phyloP scores from a whole-genome alignment of 2,888 invertebrate species.

The Trichogramma dendrolimi region DNA sequence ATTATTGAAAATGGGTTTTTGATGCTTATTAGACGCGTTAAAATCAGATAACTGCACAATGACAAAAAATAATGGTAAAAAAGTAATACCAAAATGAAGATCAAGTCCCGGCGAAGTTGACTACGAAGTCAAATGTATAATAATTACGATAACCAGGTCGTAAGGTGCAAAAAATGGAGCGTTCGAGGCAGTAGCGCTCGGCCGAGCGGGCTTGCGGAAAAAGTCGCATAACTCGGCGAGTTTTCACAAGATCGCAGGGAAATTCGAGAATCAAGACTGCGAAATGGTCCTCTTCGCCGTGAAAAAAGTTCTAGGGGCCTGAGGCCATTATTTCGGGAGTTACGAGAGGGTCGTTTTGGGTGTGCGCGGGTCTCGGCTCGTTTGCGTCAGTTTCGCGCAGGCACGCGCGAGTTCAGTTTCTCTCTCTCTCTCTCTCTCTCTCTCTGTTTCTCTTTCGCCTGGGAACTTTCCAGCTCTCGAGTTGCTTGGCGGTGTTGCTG shows the following conservation, averaged over 20 bases:
- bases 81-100: no score
- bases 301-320: constrained; percentile 33
- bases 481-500: constrained; percentile 15
- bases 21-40: no score
- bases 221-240: constrained; percentile 10
- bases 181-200: not conserved
- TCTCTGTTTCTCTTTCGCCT: constrained; percentile 39
- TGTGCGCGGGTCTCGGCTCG: constrained; percentile 36
- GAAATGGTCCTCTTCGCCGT: constrained; percentile 40
- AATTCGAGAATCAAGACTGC: constrained; percentile 32
- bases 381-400: constrained; percentile 37
- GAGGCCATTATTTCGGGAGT: constrained; percentile 28
- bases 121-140: no score
- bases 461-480: constrained; percentile 42
- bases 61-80: no score
- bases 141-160: no score
- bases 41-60: no score
- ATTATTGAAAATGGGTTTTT: no score
- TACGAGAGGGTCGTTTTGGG: constrained; percentile 37
- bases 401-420: not conserved
- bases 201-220: constrained; percentile 2
- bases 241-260: not conserved
- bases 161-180: no score
- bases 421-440: constrained; percentile 45
- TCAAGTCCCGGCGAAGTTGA: no score